Evolutionary conservation across 2,888 invertebrate species (phyloP).

Genomic region (Drosophila heteroneura): DNA sequence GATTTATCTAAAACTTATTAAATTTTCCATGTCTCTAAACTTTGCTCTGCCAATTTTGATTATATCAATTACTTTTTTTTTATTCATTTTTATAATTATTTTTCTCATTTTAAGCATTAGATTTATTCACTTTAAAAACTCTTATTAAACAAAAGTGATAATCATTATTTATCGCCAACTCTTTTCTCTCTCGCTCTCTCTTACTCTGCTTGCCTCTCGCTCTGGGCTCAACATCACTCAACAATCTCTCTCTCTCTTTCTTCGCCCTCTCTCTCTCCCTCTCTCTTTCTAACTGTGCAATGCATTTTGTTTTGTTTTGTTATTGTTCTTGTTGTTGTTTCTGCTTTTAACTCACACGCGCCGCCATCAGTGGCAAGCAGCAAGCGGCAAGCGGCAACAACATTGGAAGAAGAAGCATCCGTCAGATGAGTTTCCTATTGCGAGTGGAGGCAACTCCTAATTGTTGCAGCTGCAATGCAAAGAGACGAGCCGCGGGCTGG

Average conservation of each 20-base stretch:
- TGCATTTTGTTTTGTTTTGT: slow-evolving; percentile 34
- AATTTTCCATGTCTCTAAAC: fast-evolving
- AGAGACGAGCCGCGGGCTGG: too few relatives aligned
- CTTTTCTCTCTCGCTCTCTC: neutral
- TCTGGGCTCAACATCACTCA: slow-evolving; percentile 35
- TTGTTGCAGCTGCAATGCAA: slow-evolving; percentile 72
- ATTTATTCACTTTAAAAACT: neutral
- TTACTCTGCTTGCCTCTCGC: neutral
- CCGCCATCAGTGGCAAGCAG: slow-evolving; percentile 37
- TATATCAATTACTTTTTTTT: fast-evolving
- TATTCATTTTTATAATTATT: neutral
- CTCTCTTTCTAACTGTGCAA: slow-evolving; percentile 2
- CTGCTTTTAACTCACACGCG: slow-evolving; percentile 60
- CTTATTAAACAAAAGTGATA: neutral
- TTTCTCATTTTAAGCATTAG: neutral
- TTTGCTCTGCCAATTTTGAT: too few relatives aligned
- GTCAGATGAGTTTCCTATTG: slow-evolving; percentile 70
- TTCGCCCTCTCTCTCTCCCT: slow-evolving; percentile 17
- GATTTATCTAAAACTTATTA: neutral
- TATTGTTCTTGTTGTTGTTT: slow-evolving; percentile 40
- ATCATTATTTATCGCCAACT: neutral
- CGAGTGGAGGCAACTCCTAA: slow-evolving; percentile 62
- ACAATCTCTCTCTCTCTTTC: slow-evolving; percentile 1
- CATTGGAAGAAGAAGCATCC: slow-evolving; percentile 53
- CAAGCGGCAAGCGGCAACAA: slow-evolving; percentile 5